Conservation (phyloP, 2,113 vertebrate species). For the Odocoileus virginianus region DNA sequence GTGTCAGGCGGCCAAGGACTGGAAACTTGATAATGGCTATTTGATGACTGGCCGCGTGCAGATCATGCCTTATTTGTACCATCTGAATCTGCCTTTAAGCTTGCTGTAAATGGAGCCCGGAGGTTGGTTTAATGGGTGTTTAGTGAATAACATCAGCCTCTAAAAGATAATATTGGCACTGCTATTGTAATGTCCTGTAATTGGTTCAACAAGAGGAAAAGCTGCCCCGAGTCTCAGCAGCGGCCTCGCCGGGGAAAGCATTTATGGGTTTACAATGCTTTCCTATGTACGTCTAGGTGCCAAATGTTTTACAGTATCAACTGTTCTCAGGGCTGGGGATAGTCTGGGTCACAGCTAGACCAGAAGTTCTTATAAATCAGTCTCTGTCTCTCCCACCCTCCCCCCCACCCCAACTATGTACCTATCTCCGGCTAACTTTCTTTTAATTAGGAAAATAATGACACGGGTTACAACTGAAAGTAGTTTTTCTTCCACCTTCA, state of each 20-base stretch:
- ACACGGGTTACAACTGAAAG: background rate
- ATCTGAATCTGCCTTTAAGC: constrained; percentile 48
- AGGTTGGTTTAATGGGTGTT: constrained; percentile 50
- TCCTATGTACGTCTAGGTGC: background rate
- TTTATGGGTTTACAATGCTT: background rate
- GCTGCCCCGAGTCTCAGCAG: background rate
- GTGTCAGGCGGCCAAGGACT: background rate
- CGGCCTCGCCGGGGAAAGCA: background rate
- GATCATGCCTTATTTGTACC: background rate
- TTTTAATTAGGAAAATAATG: background rate
- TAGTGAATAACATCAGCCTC: constrained; percentile 52
- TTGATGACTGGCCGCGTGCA: background rate
- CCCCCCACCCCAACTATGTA: fast-evolving
- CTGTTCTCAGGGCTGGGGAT: background rate
- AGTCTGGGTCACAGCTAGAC: background rate
- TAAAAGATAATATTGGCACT: constrained; percentile 16
- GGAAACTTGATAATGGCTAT: background rate
- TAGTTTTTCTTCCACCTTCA: background rate
- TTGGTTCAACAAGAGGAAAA: constrained; percentile 17
- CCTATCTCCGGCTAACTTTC: background rate
- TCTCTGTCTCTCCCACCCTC: background rate
- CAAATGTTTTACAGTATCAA: background rate
- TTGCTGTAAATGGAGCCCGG: background rate
- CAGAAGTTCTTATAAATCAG: background rate
- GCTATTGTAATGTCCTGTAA: background rate